Percentiles rank a stretch among this genome's conserved stretches.
Conservation (phyloP, 2,888 invertebrate species). For the Cephonodes hylas region DNA sequence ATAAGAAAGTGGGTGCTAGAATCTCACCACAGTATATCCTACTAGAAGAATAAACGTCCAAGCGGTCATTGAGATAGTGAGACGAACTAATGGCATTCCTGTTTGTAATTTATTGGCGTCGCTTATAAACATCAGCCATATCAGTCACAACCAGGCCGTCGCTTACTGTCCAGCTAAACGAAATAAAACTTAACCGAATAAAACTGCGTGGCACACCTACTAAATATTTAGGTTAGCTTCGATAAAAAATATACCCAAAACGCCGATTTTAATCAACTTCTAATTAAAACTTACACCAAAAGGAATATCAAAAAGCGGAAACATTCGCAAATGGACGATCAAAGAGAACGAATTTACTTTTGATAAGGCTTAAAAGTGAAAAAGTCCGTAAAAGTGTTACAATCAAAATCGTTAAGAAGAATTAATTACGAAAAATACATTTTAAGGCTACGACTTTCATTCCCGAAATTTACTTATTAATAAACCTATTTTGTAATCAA, state of each 20-base stretch:
- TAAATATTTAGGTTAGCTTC: not conserved
- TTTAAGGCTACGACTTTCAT: not conserved
- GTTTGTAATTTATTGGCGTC: too few species aligned
- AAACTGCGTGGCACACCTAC: too few species aligned
- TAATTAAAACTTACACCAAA: not conserved
- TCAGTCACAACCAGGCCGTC: too few species aligned
- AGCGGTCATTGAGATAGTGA: too few species aligned
- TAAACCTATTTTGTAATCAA: not conserved
- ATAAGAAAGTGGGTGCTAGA: too few species aligned
- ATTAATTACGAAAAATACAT: not conserved
- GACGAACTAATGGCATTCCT: too few species aligned
- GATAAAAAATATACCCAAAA: not conserved
- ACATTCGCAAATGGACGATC: not conserved
- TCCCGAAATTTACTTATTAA: not conserved
- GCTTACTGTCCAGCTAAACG: too few species aligned
- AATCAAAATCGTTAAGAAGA: not conserved
- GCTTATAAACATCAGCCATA: too few species aligned
- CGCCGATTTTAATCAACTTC: not conserved
- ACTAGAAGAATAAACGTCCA: too few species aligned
- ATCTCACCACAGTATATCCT: too few species aligned
- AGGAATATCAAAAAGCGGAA: not conserved
- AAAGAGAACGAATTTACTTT: not conserved
- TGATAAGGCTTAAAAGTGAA: not conserved
- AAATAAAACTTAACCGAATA: too few species aligned
- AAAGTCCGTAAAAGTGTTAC: conserved; percentile 4